These are phyloP conservation scores for Myotis pilosus DNA, from an alignment of 2,797 vertebrate genomes.

Conservation along the genomic window DNA sequence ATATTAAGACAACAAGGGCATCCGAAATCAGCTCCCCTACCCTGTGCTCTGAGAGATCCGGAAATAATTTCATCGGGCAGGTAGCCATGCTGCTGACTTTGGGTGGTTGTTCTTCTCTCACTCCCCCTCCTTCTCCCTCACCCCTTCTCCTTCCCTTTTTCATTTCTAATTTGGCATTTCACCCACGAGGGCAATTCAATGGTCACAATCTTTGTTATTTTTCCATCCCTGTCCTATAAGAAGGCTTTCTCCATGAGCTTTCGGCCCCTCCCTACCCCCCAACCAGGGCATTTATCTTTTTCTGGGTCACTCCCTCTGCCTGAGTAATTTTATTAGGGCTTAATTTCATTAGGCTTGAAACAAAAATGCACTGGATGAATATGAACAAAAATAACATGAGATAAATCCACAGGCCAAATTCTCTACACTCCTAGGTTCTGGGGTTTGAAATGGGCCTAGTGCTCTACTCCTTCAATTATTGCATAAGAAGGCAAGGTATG, in stretches of 20 bases:
- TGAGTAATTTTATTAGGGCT: slow-evolving; percentile 61
- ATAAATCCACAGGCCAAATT: slow-evolving; percentile 27
- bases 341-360: slow-evolving; percentile 55
- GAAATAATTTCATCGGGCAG: not conserved
- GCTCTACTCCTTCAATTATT: not conserved
- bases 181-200: not conserved
- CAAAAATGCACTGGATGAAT: slow-evolving; percentile 36
- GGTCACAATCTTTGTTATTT: not conserved
- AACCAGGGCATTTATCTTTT: not conserved
- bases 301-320: slow-evolving; percentile 10
- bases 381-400: slow-evolving; percentile 44
- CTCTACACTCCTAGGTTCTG: slow-evolving; percentile 18
- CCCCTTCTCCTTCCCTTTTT: not conserved
- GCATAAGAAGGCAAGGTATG: not conserved
- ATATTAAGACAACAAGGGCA: slow-evolving; percentile 20
- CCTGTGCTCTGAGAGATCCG: not conserved
- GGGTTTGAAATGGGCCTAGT: slow-evolving; percentile 3
- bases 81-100: not conserved
- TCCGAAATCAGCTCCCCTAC: not conserved
- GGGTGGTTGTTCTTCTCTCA: not conserved
- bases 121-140: not conserved
- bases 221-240: not conserved
- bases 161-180: slow-evolving; percentile 7
- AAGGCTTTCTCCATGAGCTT: slow-evolving; percentile 16
- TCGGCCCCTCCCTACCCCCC: not conserved